phyloP scores from a whole-genome alignment of 2,888 invertebrate genomes.

The Hoplodrina ambigua region DNA sequence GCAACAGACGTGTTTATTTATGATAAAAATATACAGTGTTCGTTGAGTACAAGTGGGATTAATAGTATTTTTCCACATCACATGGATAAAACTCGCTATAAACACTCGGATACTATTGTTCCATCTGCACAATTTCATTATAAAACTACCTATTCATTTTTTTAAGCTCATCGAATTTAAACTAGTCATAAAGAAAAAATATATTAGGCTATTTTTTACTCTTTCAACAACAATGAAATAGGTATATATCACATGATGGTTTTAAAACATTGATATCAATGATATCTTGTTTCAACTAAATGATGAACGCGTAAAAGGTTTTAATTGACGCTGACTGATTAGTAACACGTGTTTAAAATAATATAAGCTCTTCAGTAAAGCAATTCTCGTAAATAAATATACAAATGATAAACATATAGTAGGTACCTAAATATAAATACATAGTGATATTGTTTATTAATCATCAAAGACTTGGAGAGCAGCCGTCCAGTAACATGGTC shows the following conservation, averaged over 20 bases:
- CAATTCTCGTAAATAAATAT: conserved; percentile 37
- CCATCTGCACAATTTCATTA: conserved; percentile 7
- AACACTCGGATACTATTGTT: conserved; percentile 4
- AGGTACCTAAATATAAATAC: not conserved
- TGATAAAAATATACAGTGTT: conserved; percentile 37
- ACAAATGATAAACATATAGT: conserved; percentile 19
- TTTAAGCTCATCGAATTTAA: conserved; percentile 15
- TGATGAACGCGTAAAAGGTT: conserved; percentile 32
- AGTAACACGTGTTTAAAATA: conserved; percentile 34
- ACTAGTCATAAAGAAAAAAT: conserved; percentile 15
- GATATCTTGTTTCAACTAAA: conserved; percentile 31
- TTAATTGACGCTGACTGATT: conserved; percentile 47
- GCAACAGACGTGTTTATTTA: conserved; percentile 51
- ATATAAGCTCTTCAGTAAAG: conserved; percentile 42
- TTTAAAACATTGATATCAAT: conserved; percentile 42
- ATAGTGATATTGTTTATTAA: conserved; percentile 15
- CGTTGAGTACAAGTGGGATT: conserved; percentile 27
- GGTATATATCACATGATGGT: conserved; percentile 26
- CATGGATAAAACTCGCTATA: conserved; percentile 11
- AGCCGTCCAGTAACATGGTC: not conserved
- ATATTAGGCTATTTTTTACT: conserved; percentile 5
- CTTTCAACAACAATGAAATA: conserved; percentile 1
- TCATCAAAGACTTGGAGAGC: conserved; percentile 27
- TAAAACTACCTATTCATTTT: not conserved
- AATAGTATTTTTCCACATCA: conserved; percentile 40